phyloP scores from a whole-genome alignment of 2,888 invertebrate genomes.

The Mythimna loreyi region DNA sequence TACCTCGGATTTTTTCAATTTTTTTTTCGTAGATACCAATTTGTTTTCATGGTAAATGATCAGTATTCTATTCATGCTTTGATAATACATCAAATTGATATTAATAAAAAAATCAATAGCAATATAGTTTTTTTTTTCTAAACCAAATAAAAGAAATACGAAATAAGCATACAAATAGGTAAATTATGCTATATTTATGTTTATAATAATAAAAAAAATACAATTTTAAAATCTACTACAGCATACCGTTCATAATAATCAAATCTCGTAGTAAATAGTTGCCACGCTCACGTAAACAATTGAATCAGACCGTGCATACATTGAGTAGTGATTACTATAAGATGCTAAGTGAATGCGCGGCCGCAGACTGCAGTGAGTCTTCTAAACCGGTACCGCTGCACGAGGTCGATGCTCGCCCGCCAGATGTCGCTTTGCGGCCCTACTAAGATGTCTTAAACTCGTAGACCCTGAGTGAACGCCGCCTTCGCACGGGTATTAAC shows the following conservation, averaged over 20 bases:
- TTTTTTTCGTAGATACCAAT: neutral
- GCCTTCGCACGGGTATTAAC: no score
- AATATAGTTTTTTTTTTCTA: neutral
- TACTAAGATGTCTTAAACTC: no score
- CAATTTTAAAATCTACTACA: neutral
- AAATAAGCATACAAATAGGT: neutral
- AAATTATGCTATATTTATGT: neutral
- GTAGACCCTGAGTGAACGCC: no score
- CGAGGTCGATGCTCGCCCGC: constrained; percentile 77
- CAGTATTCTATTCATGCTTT: neutral
- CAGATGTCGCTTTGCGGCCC: constrained; percentile 72
- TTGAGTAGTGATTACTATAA: constrained; percentile 56
- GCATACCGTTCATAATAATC: constrained; percentile 13
- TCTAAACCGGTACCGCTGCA: constrained; percentile 58
- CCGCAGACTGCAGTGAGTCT: constrained; percentile 69
- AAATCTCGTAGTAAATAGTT: constrained; percentile 61
- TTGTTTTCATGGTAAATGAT: constrained; percentile 3
- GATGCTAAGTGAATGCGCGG: constrained; percentile 64
- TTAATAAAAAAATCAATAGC: neutral
- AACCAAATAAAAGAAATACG: neutral
- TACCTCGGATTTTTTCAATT: constrained; percentile 5
- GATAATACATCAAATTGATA: neutral
- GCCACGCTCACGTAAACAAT: constrained; percentile 72
- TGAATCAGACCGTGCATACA: constrained; percentile 72
- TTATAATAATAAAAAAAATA: neutral